Conservation (phyloP, 2,888 invertebrate species). For the Trilocha varians region DNA sequence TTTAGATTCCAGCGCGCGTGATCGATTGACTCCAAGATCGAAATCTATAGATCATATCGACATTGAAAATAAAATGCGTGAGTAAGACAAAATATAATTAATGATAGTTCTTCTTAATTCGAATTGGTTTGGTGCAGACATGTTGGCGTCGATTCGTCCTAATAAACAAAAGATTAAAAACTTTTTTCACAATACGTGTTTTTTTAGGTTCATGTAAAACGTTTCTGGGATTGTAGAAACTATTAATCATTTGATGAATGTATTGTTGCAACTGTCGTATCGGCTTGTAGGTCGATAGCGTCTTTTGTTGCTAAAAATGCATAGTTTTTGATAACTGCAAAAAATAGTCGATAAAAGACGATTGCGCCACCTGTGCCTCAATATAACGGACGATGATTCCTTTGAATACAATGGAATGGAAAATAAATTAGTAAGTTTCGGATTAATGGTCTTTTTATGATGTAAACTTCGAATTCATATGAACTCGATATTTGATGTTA, state of each 20-base stretch:
- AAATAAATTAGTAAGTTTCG: constrained; percentile 24
- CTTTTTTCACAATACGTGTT: constrained; percentile 44
- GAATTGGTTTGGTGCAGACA: constrained; percentile 70
- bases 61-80: constrained; percentile 69
- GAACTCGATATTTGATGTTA: too few species aligned
- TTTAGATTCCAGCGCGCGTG: constrained; percentile 65
- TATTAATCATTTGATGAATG: constrained; percentile 59
- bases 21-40: constrained; percentile 70
- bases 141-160: constrained; percentile 48
- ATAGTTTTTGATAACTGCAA: constrained; percentile 38
- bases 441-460: constrained; percentile 11
- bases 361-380: constrained; percentile 55
- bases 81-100: constrained; percentile 74
- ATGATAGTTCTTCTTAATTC: constrained; percentile 66
- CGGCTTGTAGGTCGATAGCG: constrained; percentile 41
- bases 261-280: constrained; percentile 66
- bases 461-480: not conserved
- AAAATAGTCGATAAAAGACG: too few species aligned
- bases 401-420: constrained; percentile 27
- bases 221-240: constrained; percentile 51
- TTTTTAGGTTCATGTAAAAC: constrained; percentile 56
- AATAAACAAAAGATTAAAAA: not conserved
- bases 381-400: constrained; percentile 22
- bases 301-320: constrained; percentile 43
- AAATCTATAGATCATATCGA: constrained; percentile 71